Evolutionary conservation across 2,113 vertebrate species (phyloP).

Genomic region (Oenanthe melanoleuca): DNA sequence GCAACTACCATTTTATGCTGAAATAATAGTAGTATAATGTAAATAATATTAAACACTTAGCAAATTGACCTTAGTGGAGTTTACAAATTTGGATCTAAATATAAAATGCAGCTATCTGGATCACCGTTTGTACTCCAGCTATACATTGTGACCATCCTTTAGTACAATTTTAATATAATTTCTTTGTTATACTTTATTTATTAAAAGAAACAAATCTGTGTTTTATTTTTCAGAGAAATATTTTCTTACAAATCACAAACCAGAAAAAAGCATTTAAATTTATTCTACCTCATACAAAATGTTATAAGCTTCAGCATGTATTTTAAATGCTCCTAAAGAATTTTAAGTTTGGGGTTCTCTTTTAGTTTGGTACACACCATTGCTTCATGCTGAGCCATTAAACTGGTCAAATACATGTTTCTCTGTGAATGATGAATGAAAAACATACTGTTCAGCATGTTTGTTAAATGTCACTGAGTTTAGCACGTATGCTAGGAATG

Average conservation of each 20-base stretch:
- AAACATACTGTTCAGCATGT: not conserved
- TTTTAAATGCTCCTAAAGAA: constrained; percentile 16
- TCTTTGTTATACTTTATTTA: not conserved
- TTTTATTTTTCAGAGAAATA: not conserved
- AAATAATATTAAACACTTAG: not conserved
- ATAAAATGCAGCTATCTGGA: not conserved
- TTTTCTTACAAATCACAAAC: not conserved
- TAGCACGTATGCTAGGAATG: not conserved
- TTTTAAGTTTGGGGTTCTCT: not conserved
- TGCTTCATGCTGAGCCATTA: constrained; percentile 7
- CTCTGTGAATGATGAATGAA: not conserved
- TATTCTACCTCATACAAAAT: not conserved
- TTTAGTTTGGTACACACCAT: not conserved
- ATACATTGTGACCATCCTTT: not conserved
- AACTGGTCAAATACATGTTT: not conserved
- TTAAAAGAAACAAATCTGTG: not conserved
- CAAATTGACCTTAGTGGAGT: not conserved
- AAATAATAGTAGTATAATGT: not conserved
- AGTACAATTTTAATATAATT: not conserved
- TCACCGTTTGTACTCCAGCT: not conserved
- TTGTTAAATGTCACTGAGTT: constrained; percentile 37
- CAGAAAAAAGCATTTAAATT: not conserved
- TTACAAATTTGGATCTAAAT: not conserved
- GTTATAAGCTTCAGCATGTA: not conserved
- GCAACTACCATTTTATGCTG: not conserved